Evolutionary conservation across 2,113 vertebrate species (phyloP).

Genomic region (Columbina picui): DNA sequence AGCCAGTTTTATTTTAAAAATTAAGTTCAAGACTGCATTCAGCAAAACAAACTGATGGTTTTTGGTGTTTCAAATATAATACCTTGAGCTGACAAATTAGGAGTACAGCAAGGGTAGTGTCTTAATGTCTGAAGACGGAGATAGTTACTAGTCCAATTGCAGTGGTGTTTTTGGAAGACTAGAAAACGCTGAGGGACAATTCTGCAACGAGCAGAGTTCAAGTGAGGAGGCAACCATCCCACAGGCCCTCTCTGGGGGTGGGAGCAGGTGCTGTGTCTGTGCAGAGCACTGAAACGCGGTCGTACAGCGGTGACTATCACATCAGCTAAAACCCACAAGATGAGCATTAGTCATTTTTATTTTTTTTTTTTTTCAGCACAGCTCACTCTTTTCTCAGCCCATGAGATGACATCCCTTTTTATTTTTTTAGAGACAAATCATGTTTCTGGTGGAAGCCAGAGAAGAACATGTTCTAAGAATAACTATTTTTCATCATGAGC

Average conservation of each 20-base stretch:
- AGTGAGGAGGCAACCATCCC: neutral
- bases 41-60: neutral
- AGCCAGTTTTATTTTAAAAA: neutral
- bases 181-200: neutral
- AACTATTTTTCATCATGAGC: neutral
- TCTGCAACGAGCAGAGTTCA: neutral
- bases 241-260: neutral
- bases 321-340: constrained; percentile 5
- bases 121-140: neutral
- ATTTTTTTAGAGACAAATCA: neutral
- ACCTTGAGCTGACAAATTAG: neutral
- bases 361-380: neutral
- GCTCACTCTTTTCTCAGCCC: neutral
- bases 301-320: constrained; percentile 17
- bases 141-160: neutral
- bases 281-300: neutral
- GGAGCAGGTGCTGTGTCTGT: neutral
- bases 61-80: neutral
- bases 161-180: neutral
- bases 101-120: neutral
- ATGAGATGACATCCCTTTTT: neutral
- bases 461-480: neutral
- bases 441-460: neutral
- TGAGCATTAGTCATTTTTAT: neutral
- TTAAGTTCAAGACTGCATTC: neutral